Conservation (phyloP, 2,113 vertebrate genomes). For the Anser brachyrhynchus region DNA sequence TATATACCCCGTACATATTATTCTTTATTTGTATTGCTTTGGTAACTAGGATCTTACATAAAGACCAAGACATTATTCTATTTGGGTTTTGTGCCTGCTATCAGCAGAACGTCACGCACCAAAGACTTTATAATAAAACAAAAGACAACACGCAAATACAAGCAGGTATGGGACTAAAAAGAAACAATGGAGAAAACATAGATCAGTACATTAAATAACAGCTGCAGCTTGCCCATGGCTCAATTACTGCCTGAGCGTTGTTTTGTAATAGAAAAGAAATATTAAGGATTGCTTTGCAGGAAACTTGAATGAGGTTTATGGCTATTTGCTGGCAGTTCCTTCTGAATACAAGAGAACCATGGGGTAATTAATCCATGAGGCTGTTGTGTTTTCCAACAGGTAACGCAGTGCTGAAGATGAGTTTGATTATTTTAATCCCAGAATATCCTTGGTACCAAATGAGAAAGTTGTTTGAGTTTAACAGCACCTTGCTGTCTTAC, state of each 20-base stretch:
- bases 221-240: background rate
- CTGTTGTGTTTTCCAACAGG: background rate
- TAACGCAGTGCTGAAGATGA: background rate
- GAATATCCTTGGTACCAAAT: background rate
- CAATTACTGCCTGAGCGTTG: background rate
- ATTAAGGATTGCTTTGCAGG: background rate
- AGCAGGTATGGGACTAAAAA: background rate
- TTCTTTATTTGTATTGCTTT: background rate
- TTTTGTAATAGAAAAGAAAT: background rate
- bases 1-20: background rate
- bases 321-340: background rate
- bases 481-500: background rate
- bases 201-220: background rate
- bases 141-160: background rate
- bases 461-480: background rate
- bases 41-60: background rate
- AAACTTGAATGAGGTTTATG: background rate
- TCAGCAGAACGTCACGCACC: background rate
- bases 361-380: background rate
- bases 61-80: background rate
- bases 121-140: background rate
- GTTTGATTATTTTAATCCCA: background rate
- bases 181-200: background rate
- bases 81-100: accelerated
- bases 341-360: background rate